phyloP scores from a whole-genome alignment of 2,797 vertebrate species.

The Hypotaenidia philippensis region DNA sequence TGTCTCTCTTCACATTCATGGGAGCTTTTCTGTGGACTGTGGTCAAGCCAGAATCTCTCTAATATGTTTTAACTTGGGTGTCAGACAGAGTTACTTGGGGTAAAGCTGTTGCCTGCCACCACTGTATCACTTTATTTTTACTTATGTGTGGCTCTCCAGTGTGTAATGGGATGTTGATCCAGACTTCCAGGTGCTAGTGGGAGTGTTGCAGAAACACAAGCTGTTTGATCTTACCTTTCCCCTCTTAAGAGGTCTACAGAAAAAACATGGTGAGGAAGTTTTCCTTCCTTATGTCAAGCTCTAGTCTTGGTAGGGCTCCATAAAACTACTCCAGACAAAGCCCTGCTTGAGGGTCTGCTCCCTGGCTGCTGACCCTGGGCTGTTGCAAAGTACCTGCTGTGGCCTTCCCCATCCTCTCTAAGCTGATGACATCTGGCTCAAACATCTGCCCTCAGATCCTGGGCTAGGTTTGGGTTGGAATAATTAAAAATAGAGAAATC shows the following conservation, averaged over 20 bases:
- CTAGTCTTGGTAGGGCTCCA: not conserved
- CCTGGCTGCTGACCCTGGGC: rapidly evolving
- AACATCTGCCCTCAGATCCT: not conserved
- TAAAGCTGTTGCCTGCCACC: not conserved
- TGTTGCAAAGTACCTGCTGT: rapidly evolving
- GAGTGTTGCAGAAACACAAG: not conserved
- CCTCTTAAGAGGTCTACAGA: not conserved
- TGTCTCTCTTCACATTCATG: not conserved
- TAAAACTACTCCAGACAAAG: not conserved
- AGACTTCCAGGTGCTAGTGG: not conserved
- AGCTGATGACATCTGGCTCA: not conserved
- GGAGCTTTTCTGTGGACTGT: not conserved
- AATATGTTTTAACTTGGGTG: not conserved
- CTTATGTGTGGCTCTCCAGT: not conserved
- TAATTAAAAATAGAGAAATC: not conserved
- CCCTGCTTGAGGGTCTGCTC: not conserved
- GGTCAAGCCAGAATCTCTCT: not conserved
- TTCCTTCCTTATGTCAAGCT: not conserved
- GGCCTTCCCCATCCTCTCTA: not conserved
- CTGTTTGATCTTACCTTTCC: not conserved
- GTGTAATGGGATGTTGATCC: not conserved
- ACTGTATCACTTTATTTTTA: not conserved
- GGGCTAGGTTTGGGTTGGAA: not conserved
- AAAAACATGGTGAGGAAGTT: not conserved
- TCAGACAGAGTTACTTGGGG: not conserved